Evolutionary conservation across 2,888 invertebrate species (phyloP), one percentile per base, ranked within the genome.

Genomic region (Platycheirus rosarum): DNA sequence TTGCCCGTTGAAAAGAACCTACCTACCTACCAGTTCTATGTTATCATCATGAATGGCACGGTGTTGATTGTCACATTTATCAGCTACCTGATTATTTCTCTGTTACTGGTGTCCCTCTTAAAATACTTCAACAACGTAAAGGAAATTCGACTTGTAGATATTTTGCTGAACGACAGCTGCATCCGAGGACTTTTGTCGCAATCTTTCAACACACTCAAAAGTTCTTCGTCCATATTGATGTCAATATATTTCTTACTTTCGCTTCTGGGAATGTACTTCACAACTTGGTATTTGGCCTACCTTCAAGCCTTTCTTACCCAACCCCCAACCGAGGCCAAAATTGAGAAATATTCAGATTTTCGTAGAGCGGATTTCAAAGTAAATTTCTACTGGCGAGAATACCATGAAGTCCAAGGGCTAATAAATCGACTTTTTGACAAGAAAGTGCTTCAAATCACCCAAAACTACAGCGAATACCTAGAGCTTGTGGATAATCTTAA

Each of bases 251-350:
- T 48, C 1, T 11, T 65, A 16, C 16, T 73, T 11, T 65, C 55
- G 11, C 11, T 73, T 3, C 11, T 65, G 18, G 73, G 73, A 0
- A 13, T 73, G 55, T 65, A 65, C 26, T 65, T 63, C 14, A 55
- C 55, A 13, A 65, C 73, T 4, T 57, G 37, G 40, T 55, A 26
- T 18, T 1, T 37, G 13, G 73, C 73, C 2, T 73, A 46, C 11
- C 55, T 73, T 2, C 73, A 73, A 16, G 37, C 65, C 7, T 73
- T 40, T 9, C 55, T 73, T 5, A 48, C 73, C 1, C 32, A 53
- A 42, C 63, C 71, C 0, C 71, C 71, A 2, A 5, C 20, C 4
- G 23, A 51, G 18, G 14, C 8, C 4, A 49, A 6, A 1, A n/a
- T 71, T 1, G 13, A n/a, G 11, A 42, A 1, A 1, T 42, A 18